Evolutionary conservation across 2,113 vertebrate species (phyloP).

Genomic region (Haemorhous mexicanus): DNA sequence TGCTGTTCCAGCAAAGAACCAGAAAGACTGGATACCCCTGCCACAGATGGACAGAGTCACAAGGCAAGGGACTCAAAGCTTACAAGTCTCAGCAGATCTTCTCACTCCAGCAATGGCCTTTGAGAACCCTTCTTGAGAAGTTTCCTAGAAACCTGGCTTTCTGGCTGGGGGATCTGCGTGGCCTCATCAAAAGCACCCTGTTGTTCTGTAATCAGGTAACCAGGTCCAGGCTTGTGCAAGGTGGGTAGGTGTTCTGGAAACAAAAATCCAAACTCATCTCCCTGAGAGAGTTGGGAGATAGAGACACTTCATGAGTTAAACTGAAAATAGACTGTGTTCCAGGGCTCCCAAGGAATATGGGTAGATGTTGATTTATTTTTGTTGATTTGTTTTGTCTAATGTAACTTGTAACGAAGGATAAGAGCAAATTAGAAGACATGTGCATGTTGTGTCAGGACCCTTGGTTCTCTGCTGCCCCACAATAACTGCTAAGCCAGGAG

Average conservation of each 20-base stretch:
- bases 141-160: neutral
- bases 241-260: neutral
- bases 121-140: neutral
- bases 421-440: neutral
- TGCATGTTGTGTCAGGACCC: fast-evolving
- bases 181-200: neutral
- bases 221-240: neutral
- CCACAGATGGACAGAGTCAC: too few species aligned
- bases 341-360: fast-evolving
- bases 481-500: neutral
- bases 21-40: neutral
- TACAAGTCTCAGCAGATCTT: neutral
- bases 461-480: neutral
- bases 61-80: neutral
- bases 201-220: neutral
- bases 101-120: neutral
- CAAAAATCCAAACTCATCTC: neutral
- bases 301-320: neutral
- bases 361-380: neutral
- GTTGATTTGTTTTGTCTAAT: neutral
- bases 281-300: neutral
- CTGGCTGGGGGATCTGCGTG: neutral
- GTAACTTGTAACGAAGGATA: neutral
- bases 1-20: neutral
- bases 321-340: neutral